Percentiles rank a stretch among this genome's conserved stretches.
These are phyloP conservation scores for Syngnathus rostellatus DNA, from an alignment of 2,797 vertebrate genomes.

Conservation along the genomic window DNA sequence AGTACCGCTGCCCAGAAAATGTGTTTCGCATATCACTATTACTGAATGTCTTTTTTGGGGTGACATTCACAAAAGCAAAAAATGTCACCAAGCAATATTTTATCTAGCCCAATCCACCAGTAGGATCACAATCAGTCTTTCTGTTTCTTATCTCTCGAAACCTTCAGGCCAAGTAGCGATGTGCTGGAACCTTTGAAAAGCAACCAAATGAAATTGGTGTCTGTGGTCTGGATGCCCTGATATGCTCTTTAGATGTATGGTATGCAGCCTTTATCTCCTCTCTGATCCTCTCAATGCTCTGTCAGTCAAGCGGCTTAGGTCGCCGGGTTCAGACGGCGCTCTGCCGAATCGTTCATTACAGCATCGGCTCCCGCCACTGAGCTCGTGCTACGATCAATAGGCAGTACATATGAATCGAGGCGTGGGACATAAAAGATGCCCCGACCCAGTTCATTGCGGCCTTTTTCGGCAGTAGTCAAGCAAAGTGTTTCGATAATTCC, in stretches of 20 bases:
- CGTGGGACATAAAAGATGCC: conserved; percentile 14
- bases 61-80: neutral
- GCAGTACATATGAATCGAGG: conserved; percentile 2
- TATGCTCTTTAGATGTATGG: conserved; percentile 23
- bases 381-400: conserved; percentile 36
- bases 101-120: conserved; percentile 18
- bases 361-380: conserved; percentile 18
- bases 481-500: conserved; percentile 9
- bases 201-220: conserved; percentile 35
- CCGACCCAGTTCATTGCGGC: conserved; percentile 16
- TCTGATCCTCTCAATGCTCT: conserved; percentile 34
- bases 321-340: conserved; percentile 40
- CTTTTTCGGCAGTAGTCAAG: conserved; percentile 18
- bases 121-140: conserved; percentile 2
- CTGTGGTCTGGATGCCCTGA: conserved; percentile 30
- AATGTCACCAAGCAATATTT: conserved; percentile 19
- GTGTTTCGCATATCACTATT: neutral
- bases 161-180: neutral
- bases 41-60: neutral
- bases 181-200: conserved; percentile 15
- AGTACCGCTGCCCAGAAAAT: neutral
- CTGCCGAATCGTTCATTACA: conserved; percentile 44
- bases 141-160: conserved; percentile 23
- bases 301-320: conserved; percentile 41
- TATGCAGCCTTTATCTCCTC: conserved; percentile 30